A percentile compares a stretch with the other conserved stretches of the same genome.
Conservation (phyloP, 92 coral and sea anemone genomes). For the Palythoa grandis region DNA sequence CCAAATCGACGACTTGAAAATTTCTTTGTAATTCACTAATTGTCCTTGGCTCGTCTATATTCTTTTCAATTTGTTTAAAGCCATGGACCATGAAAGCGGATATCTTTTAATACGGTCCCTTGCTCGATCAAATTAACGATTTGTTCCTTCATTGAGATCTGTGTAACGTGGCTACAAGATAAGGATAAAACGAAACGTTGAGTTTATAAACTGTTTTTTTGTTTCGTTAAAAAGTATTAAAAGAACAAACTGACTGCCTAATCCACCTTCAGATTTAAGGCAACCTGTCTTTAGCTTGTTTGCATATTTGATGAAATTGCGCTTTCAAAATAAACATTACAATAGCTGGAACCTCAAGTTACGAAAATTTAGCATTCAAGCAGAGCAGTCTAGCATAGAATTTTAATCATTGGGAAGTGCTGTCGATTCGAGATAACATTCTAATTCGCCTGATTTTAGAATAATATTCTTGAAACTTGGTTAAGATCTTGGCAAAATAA, state of each 20-base stretch:
- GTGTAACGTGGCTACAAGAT: not conserved
- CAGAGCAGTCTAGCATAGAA: slow-evolving; percentile 29
- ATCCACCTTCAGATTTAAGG: not conserved
- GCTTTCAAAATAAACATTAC: slow-evolving; percentile 40
- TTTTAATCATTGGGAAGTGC: slow-evolving; percentile 15
- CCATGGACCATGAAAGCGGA: slow-evolving; percentile 26
- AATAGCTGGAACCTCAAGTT: slow-evolving; percentile 12
- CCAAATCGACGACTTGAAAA: slow-evolving; percentile 13
- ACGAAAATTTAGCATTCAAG: slow-evolving; percentile 14
- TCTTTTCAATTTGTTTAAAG: slow-evolving; percentile 28
- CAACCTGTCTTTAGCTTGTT: slow-evolving; percentile 23
- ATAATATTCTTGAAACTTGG: slow-evolving; percentile 1
- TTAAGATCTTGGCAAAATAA: not conserved
- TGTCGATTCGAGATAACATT: not conserved
- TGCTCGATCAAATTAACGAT: slow-evolving; percentile 15
- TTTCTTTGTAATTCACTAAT: slow-evolving; percentile 11
- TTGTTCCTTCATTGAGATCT: slow-evolving; percentile 7
- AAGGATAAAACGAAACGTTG: not conserved
- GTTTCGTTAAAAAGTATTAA: not conserved
- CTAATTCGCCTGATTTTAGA: not conserved
- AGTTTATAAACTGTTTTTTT: not conserved
- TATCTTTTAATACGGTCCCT: slow-evolving; percentile 6
- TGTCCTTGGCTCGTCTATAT: slow-evolving; percentile 33
- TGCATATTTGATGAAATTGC: slow-evolving; percentile 48
- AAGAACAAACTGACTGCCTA: not conserved